A percentile compares a stretch with the other conserved stretches of the same genome.
Conservation (phyloP, 2,888 invertebrate genomes). For the Sinohyriopsis cumingii region DNA sequence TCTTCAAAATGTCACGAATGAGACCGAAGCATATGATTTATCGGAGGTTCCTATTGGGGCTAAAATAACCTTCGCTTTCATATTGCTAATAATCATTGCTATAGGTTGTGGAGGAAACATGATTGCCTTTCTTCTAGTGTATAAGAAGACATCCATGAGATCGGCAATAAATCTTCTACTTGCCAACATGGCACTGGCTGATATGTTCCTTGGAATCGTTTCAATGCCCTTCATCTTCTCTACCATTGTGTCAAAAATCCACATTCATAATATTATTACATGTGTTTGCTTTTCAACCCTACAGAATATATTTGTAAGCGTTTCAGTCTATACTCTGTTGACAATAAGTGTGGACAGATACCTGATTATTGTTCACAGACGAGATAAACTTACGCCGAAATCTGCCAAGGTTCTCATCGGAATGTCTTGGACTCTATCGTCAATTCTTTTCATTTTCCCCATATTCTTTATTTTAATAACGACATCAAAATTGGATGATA, state of each 20-base stretch:
- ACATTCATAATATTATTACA: neutral
- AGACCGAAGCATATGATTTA: neutral
- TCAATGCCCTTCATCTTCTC: slow-evolving; percentile 53
- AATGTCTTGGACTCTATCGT: slow-evolving; percentile 43
- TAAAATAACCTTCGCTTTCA: slow-evolving; percentile 11
- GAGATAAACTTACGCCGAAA: slow-evolving; percentile 49
- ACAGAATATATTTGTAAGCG: slow-evolving; percentile 46
- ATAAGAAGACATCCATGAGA: slow-evolving; percentile 62
- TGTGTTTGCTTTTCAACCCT: slow-evolving; percentile 36
- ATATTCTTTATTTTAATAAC: too few species aligned
- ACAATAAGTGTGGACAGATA: slow-evolving; percentile 63
- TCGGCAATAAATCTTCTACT: slow-evolving; percentile 66
- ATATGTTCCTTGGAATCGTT: slow-evolving; percentile 47
- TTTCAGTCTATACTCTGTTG: slow-evolving; percentile 52
- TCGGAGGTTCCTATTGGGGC: slow-evolving; percentile 1
- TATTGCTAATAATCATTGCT: slow-evolving; percentile 24
- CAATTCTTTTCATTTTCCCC: slow-evolving; percentile 1
- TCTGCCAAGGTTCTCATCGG: slow-evolving; percentile 42
- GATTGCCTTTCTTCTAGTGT: slow-evolving; percentile 60
- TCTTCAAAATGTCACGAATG: too few species aligned
- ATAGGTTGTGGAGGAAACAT: slow-evolving; percentile 52
- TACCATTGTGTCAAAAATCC: slow-evolving; percentile 27
- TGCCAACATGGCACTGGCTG: slow-evolving; percentile 60
- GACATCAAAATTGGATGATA: too few species aligned
- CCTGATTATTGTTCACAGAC: slow-evolving; percentile 55